A percentile compares a stretch with the other conserved stretches of the same genome.
phyloP scores from a whole-genome alignment of 2,113 vertebrate genomes.

The Empidonax alnorum region DNA sequence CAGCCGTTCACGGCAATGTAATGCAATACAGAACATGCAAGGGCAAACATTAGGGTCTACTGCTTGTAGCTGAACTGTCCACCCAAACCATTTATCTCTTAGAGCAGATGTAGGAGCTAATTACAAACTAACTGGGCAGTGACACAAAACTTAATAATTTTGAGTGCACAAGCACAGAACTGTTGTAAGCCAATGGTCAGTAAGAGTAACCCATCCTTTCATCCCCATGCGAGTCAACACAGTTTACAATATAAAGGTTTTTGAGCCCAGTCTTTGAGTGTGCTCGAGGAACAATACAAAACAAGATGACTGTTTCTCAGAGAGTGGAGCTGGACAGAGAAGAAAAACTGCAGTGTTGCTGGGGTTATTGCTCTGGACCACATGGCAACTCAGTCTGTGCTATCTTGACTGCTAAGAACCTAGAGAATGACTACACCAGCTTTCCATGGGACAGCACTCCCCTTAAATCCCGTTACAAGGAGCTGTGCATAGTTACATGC shows the following conservation, averaged over 20 bases:
- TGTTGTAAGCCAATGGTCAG: not conserved
- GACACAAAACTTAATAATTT: not conserved
- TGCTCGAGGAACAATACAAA: not conserved
- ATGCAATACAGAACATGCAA: accelerated
- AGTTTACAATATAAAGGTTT: not conserved
- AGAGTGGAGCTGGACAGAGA: not conserved
- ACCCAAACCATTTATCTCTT: not conserved
- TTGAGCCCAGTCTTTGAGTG: not conserved
- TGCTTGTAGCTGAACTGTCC: not conserved
- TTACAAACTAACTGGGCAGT: not conserved
- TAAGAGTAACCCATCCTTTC: not conserved
- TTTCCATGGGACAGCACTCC: not conserved
- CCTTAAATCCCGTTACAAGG: not conserved
- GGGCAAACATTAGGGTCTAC: not conserved
- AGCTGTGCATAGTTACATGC: not conserved
- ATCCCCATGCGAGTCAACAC: not conserved
- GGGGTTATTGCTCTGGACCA: not conserved
- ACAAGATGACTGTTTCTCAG: not conserved
- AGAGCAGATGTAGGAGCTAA: not conserved
- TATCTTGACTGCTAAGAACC: not conserved
- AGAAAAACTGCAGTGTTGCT: not conserved
- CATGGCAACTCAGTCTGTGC: not conserved
- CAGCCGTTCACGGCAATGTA: not conserved
- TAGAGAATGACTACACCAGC: not conserved
- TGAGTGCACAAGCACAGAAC: not conserved